Conservation (phyloP, 2,113 vertebrate species). For the Numenius arquata region DNA sequence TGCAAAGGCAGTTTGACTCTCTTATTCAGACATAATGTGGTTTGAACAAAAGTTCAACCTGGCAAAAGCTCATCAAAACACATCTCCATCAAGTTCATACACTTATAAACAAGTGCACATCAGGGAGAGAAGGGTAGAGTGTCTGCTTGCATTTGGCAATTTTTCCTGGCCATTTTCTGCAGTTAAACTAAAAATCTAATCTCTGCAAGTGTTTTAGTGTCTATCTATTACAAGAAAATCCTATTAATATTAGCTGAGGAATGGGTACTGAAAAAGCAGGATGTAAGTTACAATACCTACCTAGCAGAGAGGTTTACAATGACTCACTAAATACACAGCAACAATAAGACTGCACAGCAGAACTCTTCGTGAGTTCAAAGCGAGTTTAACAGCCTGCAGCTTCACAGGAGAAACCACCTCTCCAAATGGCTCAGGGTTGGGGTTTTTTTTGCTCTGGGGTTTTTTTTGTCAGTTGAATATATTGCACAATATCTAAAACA, state of each 20-base stretch:
- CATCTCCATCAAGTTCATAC: not conserved
- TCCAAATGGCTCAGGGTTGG: not conserved
- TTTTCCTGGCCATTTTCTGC: not conserved
- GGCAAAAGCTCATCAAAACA: not conserved
- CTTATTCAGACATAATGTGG: not conserved
- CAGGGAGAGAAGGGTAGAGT: not conserved
- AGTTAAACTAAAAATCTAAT: not conserved
- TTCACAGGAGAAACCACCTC: not conserved
- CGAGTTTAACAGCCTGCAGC: not conserved
- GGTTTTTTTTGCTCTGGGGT: not conserved
- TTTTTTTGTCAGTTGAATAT: not conserved
- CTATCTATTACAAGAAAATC: not conserved
- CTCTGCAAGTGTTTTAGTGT: not conserved
- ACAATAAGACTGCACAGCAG: too few relatives aligned
- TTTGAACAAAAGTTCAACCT: not conserved
- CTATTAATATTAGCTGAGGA: not conserved
- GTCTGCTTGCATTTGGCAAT: not conserved
- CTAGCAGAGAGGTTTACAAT: constrained; percentile 10
- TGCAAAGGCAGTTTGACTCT: not conserved
- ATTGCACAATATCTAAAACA: not conserved
- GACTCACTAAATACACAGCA: constrained; percentile 17
- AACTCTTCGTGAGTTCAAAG: too few relatives aligned
- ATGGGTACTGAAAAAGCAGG: not conserved
- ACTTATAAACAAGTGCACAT: not conserved
- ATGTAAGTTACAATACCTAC: not conserved